Evolutionary conservation across 2,888 invertebrate genomes (phyloP).

Genomic region (Stramonita haemastoma): DNA sequence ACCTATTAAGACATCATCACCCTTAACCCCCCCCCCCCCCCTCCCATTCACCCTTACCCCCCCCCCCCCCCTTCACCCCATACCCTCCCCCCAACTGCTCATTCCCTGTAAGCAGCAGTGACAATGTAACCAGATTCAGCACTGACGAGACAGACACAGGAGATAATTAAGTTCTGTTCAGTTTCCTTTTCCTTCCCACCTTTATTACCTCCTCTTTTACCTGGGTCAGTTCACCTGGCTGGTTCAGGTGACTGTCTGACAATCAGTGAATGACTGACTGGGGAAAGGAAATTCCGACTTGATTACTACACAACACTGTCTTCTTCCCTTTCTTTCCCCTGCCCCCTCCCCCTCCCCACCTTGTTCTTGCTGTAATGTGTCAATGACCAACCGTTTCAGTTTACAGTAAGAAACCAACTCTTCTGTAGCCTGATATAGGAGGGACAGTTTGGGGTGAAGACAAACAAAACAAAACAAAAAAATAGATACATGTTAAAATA

Average conservation of each 20-base stretch:
- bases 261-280: neutral
- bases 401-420: neutral
- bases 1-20: no score
- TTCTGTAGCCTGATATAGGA: neutral
- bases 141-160: neutral
- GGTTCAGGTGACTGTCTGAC: neutral
- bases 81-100: neutral
- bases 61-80: no score
- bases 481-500: no score
- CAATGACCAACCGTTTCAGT: neutral
- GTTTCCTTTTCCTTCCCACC: neutral
- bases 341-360: neutral
- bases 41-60: no score
- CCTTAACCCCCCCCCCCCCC: no score
- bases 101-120: neutral
- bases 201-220: neutral
- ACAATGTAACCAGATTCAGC: neutral
- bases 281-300: neutral
- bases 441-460: neutral
- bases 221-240: neutral
- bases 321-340: slow-evolving; percentile 3
- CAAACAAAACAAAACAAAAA: no score
- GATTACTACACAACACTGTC: neutral
- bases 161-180: slow-evolving; percentile 7
- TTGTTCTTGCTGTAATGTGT: neutral